Conservation (phyloP, 1,140 invertebrate genomes). For the Zaprionus ghesquierei region DNA sequence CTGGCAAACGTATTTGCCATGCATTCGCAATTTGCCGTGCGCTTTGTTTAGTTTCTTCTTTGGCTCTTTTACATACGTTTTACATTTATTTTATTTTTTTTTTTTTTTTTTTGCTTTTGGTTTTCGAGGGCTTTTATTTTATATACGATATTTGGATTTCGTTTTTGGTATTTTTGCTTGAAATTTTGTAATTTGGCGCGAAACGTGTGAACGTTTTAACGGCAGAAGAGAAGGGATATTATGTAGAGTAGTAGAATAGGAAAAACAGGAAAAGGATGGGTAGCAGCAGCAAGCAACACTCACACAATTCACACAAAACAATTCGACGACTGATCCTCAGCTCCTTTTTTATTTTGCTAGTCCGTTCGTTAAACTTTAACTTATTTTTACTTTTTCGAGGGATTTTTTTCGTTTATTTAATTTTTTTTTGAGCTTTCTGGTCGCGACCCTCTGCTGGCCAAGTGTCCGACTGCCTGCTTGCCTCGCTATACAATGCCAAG, state of each 20-base stretch:
- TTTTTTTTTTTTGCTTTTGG: background rate
- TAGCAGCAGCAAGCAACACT: background rate
- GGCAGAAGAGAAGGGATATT: background rate
- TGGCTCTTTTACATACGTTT: constrained; percentile 15
- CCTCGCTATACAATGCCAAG: constrained; percentile 77
- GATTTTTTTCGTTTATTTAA: background rate
- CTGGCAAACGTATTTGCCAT: constrained; percentile 21
- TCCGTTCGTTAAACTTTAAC: background rate
- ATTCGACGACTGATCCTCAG: background rate
- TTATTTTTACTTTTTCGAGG: background rate
- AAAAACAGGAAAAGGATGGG: background rate
- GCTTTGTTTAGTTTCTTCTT: constrained; percentile 24
- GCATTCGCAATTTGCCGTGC: constrained; percentile 49
- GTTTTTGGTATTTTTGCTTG: background rate
- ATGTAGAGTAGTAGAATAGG: background rate
- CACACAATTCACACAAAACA: background rate
- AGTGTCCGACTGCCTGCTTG: constrained; percentile 52
- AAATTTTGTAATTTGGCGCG: constrained; percentile 29
- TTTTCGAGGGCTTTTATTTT: constrained; percentile 1
- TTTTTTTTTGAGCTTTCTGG: background rate
- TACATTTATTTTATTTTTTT: constrained; percentile 5
- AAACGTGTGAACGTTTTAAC: background rate
- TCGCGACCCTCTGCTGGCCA: constrained; percentile 34
- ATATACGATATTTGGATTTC: background rate
- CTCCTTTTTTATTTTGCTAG: too few species aligned